These are phyloP conservation scores for Muscidifurax raptorellus DNA, from an alignment of 1,140 invertebrate species.

Conservation along the genomic window DNA sequence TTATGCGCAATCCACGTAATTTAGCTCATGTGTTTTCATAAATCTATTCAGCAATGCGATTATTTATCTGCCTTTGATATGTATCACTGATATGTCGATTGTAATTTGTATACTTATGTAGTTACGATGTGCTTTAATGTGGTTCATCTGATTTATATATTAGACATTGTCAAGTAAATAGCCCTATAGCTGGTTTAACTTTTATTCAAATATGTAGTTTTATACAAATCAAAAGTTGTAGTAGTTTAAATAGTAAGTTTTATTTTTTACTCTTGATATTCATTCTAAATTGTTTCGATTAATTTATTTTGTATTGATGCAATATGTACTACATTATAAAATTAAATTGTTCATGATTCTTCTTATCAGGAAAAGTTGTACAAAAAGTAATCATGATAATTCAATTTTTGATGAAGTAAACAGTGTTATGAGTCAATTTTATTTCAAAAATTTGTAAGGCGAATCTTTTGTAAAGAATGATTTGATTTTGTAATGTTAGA, in stretches of 20 bases:
- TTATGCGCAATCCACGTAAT: slow-evolving; percentile 18
- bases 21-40: not conserved
- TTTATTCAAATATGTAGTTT: not conserved
- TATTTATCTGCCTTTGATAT: not conserved
- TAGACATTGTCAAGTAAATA: not conserved
- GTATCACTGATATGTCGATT: slow-evolving; percentile 1
- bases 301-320: too few species aligned
- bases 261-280: too few species aligned
- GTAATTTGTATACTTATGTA: slow-evolving; percentile 25
- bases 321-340: too few species aligned
- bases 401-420: not conserved
- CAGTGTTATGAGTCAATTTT: too few species aligned
- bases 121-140: slow-evolving; percentile 2
- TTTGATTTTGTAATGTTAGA: not conserved
- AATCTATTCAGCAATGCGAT: not conserved
- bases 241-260: too few species aligned
- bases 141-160: not conserved
- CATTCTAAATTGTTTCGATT: too few species aligned
- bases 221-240: too few species aligned
- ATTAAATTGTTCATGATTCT: too few species aligned
- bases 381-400: not conserved
- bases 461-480: not conserved
- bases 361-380: not conserved
- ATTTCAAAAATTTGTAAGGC: not conserved
- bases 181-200: not conserved